Percentiles rank a stretch among this genome's conserved stretches.
These are phyloP conservation scores for Autographa pulchrina DNA, from an alignment of 2,888 invertebrate genomes.

Conservation along the genomic window DNA sequence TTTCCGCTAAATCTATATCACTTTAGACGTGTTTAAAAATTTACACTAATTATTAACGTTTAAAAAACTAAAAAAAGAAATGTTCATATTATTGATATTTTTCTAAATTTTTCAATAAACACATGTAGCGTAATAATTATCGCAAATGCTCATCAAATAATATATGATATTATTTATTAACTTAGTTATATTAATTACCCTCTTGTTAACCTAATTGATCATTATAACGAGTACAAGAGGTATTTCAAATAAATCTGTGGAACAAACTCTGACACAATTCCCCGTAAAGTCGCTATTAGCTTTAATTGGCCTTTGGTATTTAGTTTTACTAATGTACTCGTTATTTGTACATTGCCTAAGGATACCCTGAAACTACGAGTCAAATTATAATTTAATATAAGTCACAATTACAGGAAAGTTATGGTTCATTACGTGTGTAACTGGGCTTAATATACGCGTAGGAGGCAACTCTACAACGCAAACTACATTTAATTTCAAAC, in stretches of 20 bases:
- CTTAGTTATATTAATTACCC: neutral
- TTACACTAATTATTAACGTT: no score
- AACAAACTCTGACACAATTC: neutral
- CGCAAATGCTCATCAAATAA: neutral
- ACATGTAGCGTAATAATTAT: no score
- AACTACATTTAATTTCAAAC: neutral
- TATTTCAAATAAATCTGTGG: neutral
- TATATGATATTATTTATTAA: neutral
- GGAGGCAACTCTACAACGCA: no score
- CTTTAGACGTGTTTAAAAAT: no score
- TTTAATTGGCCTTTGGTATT: neutral
- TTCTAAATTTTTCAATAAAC: no score
- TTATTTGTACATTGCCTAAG: neutral
- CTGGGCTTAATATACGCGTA: no score
- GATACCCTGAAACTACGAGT: neutral
- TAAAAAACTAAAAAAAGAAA: no score
- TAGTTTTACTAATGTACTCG: neutral
- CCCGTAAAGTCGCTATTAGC: neutral
- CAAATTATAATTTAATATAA: neutral
- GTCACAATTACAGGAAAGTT: neutral
- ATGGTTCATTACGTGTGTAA: neutral
- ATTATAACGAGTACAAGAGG: neutral
- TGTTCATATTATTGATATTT: no score
- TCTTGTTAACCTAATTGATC: neutral
- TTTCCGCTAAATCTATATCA: no score